Conservation (phyloP, 37 sponge, comb jelly and placozoan species). For the Mnemiopsis leidyi region DNA sequence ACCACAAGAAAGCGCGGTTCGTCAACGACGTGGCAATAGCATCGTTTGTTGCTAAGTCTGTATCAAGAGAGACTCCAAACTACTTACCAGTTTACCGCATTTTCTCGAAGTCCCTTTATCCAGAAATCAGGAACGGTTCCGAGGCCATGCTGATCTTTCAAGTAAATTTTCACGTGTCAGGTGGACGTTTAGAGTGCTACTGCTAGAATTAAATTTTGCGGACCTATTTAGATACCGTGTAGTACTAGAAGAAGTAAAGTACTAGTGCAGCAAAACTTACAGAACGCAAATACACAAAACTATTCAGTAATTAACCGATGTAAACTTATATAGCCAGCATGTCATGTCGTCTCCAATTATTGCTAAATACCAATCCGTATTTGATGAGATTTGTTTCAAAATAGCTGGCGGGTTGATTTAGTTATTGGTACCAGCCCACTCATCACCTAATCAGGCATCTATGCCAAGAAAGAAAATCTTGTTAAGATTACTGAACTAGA, state of each 20-base stretch:
- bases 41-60: no score
- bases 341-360: not conserved
- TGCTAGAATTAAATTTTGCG: not conserved
- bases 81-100: no score
- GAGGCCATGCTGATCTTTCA: not conserved
- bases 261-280: not conserved
- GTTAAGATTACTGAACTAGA: no score
- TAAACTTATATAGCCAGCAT: not conserved
- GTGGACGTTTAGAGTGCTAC: not conserved
- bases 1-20: no score
- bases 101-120: no score
- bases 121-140: no score
- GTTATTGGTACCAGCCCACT: not conserved
- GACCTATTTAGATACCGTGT: no score
- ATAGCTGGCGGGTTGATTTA: not conserved
- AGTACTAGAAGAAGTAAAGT: not conserved
- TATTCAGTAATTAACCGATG: not conserved
- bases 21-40: no score
- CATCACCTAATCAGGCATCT: not conserved
- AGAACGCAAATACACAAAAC: not conserved
- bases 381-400: not conserved
- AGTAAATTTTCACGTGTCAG: not conserved
- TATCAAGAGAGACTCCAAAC: no score
- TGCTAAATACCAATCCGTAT: not conserved
- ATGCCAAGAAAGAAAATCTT: no score